These are phyloP conservation scores for Zaprionus capensis DNA, from an alignment of 1,140 invertebrate species.

Conservation along the genomic window DNA sequence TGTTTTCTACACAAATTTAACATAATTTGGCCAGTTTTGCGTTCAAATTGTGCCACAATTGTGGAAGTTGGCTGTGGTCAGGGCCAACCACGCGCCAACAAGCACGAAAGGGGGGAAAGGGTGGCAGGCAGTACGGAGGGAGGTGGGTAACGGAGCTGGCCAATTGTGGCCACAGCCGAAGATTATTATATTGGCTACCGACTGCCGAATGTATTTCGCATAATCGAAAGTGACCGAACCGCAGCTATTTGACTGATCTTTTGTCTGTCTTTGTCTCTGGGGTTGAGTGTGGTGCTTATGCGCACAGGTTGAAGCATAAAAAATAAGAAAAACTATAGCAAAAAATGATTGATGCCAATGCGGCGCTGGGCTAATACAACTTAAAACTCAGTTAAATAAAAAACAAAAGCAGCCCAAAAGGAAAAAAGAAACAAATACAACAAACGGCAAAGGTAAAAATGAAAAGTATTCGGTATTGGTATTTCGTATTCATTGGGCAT, in stretches of 20 bases:
- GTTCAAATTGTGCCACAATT: slow-evolving; percentile 80
- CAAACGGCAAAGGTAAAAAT: slow-evolving; percentile 39
- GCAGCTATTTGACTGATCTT: slow-evolving; percentile 73
- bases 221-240: slow-evolving; percentile 84
- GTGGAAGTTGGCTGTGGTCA: slow-evolving; percentile 83
- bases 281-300: slow-evolving; percentile 36
- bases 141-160: slow-evolving; percentile 16
- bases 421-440: slow-evolving; percentile 31
- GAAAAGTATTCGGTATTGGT: slow-evolving; percentile 54
- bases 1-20: slow-evolving; percentile 84
- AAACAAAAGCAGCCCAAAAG: slow-evolving; percentile 57
- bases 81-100: slow-evolving; percentile 64
- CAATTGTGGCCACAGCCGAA: slow-evolving; percentile 66
- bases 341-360: slow-evolving; percentile 80
- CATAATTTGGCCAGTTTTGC: slow-evolving; percentile 82
- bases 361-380: slow-evolving; percentile 71
- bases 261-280: slow-evolving; percentile 40
- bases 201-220: slow-evolving; percentile 75
- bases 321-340: slow-evolving; percentile 37
- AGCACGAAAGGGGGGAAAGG: neutral
- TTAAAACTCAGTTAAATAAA: slow-evolving; percentile 76
- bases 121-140: neutral
- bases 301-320: slow-evolving; percentile 68
- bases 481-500: slow-evolving; percentile 1
- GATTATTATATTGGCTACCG: slow-evolving; percentile 79